Base-by-base conservation (phyloP, 2,797 vertebrate genomes). In the Petrocephalus schoutedeni region DNA sequence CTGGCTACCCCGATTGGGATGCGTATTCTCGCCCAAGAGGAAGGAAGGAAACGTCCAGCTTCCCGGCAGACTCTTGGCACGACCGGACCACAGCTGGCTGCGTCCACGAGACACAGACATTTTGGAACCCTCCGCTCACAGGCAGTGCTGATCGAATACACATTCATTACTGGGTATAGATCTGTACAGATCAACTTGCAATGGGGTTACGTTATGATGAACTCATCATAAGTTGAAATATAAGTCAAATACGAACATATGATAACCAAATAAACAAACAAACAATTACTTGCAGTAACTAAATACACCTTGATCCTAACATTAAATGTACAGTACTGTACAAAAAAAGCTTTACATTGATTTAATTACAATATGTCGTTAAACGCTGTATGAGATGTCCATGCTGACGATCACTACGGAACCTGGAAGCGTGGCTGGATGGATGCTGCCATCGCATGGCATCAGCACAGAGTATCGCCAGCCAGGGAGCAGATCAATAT, bases 41-140 rank as follows among this genome's bases (percentile, higher is more conserved):
- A 88, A 92, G 94, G 93, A 93, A 94, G 93, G 94, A 94, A 94
- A 87, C 58, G 4, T 88, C 23, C 1, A 28, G 57, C 89, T 93
- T 95, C 92, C 93, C 93, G 92, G 85, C 89, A 71, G 74, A 57
- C 49, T n/a, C 58, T 67, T 85, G 23, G 67, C 16, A 58, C 7
- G 7, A 82, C 36, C 19, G 4, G 61, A 3, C 5, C 10, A 49
- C 23, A 21, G 14, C 71, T 45, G 2, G 32, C 19, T 86, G 8
- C 23, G 7, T 16, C 28, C 28, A 1, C 7, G 12, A 10, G 14
- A 21, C 84, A 41, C 28, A 82, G 6, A n/a, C n/a, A 19, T 32
- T 59, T 58, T 14, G 19, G 5, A 86, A 36, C 51, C 10, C 6
- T 2, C 41, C 32, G 82, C 10, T 28, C 16, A 85, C 16, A 6